Conservation (phyloP, 2,888 invertebrate species). For the Stenoptilia bipunctidactyla region DNA sequence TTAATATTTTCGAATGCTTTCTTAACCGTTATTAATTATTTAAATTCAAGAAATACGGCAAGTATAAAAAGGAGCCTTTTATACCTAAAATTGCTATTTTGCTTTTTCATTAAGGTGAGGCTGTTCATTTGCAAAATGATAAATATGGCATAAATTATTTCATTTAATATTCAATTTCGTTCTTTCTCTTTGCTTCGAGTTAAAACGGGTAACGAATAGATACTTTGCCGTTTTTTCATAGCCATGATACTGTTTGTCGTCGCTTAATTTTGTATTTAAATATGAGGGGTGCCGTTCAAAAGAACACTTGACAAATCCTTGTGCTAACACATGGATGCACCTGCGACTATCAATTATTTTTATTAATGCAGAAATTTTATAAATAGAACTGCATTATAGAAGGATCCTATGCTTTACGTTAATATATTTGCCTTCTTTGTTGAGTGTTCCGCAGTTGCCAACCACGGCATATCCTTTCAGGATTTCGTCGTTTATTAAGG, state of each 20-base stretch:
- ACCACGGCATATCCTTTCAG: no score
- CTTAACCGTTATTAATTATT: neutral
- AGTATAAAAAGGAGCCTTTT: neutral
- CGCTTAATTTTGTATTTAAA: constrained; percentile 66
- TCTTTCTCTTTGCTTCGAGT: constrained; percentile 45
- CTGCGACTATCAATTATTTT: constrained; percentile 24
- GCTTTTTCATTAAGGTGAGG: constrained; percentile 67
- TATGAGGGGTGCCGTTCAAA: constrained; percentile 55
- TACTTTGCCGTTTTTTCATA: constrained; percentile 44
- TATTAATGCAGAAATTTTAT: constrained; percentile 4
- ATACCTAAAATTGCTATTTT: constrained; percentile 33
- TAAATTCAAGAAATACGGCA: neutral
- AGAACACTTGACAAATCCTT: constrained; percentile 51
- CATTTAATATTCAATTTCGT: constrained; percentile 72
- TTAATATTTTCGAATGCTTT: no score
- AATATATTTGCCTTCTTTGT: no score
- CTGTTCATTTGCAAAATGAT: constrained; percentile 70
- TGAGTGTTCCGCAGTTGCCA: no score
- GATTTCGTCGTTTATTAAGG: constrained; percentile 9
- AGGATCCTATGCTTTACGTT: no score
- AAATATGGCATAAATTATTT: constrained; percentile 73
- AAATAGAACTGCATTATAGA: no score
- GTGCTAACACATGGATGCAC: constrained; percentile 32
- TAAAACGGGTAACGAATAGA: constrained; percentile 47
- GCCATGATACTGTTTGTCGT: constrained; percentile 57